Base-by-base conservation (phyloP, 1,140 invertebrate genomes). In the Asbolus verrucosus region DNA sequence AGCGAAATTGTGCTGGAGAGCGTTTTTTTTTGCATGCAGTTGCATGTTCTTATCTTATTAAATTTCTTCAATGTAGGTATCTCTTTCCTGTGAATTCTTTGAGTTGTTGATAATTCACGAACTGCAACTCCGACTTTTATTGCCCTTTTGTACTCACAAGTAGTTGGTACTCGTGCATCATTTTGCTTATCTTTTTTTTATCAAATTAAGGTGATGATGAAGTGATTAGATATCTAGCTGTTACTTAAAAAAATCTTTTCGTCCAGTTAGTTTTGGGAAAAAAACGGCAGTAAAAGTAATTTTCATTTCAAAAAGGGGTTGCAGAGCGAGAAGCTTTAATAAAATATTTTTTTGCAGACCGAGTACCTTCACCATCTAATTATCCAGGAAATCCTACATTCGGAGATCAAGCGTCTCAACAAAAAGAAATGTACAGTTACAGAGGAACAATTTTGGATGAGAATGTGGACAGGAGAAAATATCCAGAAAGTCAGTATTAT, bases 291-390 rank as follows among this genome's bases (percentile, higher is more conserved):
- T n/a, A 18, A 46, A 16, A 16, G n/a, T 4, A 6, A n/a, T 19
- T 14, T 18, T 46, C 16, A 11, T 46, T 46, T 19, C 0, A 43
- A 15, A 9, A 15, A 8, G 15, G 9, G 18, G 15, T 43, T 18
- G 39, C 15, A 16, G 8, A 16, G 6, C 14, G 19, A 59, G n/a
- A 11, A 30, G 30, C 1, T 18, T n/a, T 11, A 14, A 27, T 33
- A 30, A 27, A 19, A 30, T 33, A 19, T 61, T 31, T 50, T 74
- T 67, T 80, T 81, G 36, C 77, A 81, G 79, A 78, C 75, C 77
- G 78, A 77, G 77, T 75, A 61, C 75, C 67, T 60, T 73, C 72
- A 63, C 71, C 74, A 65, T 73, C 71, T 67, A 73, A 69, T 15
- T 54, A 61, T 65, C 54, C 41, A 67, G 27, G 24, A 3, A 27